phyloP scores from a whole-genome alignment of 2,888 invertebrate species.

The Rhingia rostrata region DNA sequence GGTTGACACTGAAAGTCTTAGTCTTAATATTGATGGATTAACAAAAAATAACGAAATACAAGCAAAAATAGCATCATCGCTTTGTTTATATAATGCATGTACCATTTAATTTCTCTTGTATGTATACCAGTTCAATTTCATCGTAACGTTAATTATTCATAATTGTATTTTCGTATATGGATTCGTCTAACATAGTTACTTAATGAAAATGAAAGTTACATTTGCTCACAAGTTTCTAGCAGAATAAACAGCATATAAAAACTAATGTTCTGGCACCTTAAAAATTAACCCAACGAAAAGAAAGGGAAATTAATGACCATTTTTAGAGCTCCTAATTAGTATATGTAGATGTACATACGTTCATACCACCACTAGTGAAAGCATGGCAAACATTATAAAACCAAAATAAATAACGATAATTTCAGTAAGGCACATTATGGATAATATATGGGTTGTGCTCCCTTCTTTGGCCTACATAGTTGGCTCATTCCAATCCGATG shows the following conservation, averaged over 20 bases:
- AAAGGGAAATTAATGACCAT: slow-evolving; percentile 64
- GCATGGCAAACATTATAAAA: slow-evolving; percentile 24
- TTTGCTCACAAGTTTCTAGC: neutral
- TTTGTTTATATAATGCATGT: too few relatives aligned
- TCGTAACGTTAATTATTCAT: too few relatives aligned
- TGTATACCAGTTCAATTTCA: neutral
- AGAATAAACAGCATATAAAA: slow-evolving; percentile 38
- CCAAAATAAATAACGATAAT: slow-evolving; percentile 2
- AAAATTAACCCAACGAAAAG: slow-evolving; percentile 26
- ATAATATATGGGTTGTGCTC: neutral
- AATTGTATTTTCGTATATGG: too few relatives aligned
- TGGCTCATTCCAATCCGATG: neutral
- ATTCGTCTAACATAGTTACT: neutral
- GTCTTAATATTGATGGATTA: slow-evolving; percentile 2
- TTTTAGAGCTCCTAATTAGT: slow-evolving; percentile 50
- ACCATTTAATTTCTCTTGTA: neutral
- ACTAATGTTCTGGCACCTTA: slow-evolving; percentile 57
- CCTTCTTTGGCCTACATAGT: slow-evolving; percentile 2
- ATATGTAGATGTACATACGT: slow-evolving; percentile 24
- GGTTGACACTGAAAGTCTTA: slow-evolving; percentile 32
- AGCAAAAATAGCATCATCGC: too few relatives aligned
- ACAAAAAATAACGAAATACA: too few relatives aligned
- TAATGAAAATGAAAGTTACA: slow-evolving; percentile 4
- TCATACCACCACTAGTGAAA: slow-evolving; percentile 50
- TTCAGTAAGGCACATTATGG: slow-evolving; percentile 7